Percentiles rank a stretch among this genome's conserved stretches.
Evolutionary conservation across 2,797 vertebrate species (phyloP).

Genomic region (Pangasius mekongensis): DNA sequence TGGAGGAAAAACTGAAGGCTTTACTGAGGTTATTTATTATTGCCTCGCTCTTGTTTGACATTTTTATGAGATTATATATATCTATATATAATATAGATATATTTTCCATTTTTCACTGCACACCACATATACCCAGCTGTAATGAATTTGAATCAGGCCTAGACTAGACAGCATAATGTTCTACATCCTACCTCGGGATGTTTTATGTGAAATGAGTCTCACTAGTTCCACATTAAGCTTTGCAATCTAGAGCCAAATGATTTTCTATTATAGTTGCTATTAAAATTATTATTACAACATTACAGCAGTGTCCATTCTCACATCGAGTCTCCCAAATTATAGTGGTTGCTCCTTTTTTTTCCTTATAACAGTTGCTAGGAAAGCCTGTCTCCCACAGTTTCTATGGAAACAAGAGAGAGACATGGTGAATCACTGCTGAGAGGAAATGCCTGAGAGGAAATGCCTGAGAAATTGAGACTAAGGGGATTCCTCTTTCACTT

Average conservation of each 20-base stretch:
- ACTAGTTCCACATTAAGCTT: not conserved
- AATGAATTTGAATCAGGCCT: not conserved
- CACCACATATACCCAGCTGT: not conserved
- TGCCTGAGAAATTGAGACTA: slow-evolving; percentile 37
- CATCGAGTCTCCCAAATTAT: slow-evolving; percentile 26
- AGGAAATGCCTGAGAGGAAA: slow-evolving; percentile 40
- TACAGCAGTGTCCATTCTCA: not conserved
- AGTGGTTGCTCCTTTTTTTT: slow-evolving; percentile 18
- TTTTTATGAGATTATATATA: not conserved
- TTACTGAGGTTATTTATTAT: slow-evolving; percentile 20
- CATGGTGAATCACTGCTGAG: slow-evolving; percentile 30
- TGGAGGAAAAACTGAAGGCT: not conserved
- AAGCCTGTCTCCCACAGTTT: slow-evolving; percentile 47
- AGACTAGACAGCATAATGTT: not conserved
- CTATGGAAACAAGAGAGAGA: slow-evolving; percentile 51
- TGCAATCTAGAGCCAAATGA: not conserved
- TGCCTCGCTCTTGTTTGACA: not conserved
- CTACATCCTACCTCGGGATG: not conserved
- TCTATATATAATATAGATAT: not conserved
- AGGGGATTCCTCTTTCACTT: slow-evolving; percentile 38
- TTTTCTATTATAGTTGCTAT: not conserved
- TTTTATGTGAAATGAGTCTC: not conserved
- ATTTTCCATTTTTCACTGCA: not conserved
- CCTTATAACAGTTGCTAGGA: slow-evolving; percentile 35
- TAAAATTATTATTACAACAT: not conserved